phyloP scores from a whole-genome alignment of 2,113 vertebrate species.

The Bothrops jararaca region DNA sequence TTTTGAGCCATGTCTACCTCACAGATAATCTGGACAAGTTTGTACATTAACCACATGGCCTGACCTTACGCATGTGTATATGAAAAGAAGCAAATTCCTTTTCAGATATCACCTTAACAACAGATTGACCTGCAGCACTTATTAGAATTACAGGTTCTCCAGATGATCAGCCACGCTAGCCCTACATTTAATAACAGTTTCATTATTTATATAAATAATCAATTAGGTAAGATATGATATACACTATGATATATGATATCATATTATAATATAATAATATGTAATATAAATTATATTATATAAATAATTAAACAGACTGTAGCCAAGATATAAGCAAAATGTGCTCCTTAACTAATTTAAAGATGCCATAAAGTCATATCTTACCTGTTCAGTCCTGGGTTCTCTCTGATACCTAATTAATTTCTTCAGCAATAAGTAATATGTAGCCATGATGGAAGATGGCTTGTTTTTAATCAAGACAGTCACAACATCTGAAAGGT shows the following conservation, averaged over 20 bases:
- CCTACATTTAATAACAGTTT: background rate
- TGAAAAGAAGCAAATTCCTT: background rate
- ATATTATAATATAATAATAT: background rate
- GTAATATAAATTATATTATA: background rate
- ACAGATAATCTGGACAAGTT: too few species aligned
- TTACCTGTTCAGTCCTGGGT: constrained; percentile 68
- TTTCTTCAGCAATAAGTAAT: constrained; percentile 80
- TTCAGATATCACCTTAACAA: background rate
- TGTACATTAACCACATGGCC: background rate
- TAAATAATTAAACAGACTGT: background rate
- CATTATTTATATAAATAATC: background rate
- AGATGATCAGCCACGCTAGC: background rate
- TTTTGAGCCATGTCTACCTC: background rate
- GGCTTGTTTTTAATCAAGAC: constrained; percentile 76
- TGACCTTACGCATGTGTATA: background rate
- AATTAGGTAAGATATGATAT: background rate
- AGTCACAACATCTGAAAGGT: constrained; percentile 71
- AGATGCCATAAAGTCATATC: background rate
- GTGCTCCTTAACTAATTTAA: background rate
- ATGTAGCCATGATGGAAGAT: constrained; percentile 77
- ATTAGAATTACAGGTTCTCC: background rate
- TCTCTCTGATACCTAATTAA: constrained; percentile 72
- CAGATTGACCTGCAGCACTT: background rate
- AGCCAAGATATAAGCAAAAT: background rate
- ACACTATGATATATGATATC: too few species aligned